These are phyloP conservation scores for Xenus cinereus DNA, from an alignment of 2,113 vertebrate species.

Conservation along the genomic window DNA sequence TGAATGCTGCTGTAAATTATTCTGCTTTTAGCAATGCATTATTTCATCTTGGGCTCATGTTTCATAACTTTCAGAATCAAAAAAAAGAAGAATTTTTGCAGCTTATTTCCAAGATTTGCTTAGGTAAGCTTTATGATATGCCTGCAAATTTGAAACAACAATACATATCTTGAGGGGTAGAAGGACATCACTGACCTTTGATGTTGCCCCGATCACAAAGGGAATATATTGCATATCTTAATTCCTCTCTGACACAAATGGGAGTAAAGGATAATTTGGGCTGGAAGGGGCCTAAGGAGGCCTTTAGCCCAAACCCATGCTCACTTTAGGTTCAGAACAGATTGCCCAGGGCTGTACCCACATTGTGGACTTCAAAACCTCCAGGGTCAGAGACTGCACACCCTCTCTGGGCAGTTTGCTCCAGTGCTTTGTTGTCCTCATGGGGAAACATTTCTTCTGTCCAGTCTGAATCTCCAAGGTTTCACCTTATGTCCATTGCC, in stretches of 20 bases:
- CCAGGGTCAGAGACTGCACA: background rate
- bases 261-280: background rate
- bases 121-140: background rate
- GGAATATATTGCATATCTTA: background rate
- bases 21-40: constrained; percentile 60
- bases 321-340: background rate
- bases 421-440: background rate
- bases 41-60: constrained; percentile 60
- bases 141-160: background rate
- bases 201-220: background rate
- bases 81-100: background rate
- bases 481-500: background rate
- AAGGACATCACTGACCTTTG: background rate
- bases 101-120: background rate
- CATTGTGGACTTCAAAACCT: background rate
- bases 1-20: constrained; percentile 68
- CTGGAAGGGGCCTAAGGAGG: background rate
- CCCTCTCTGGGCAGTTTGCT: background rate
- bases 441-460: background rate
- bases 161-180: background rate
- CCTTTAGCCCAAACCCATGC: background rate
- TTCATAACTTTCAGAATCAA: constrained; percentile 44
- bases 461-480: background rate
- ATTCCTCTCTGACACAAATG: background rate
- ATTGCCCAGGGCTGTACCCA: background rate